phyloP scores from a whole-genome alignment of 2,888 invertebrate species.

The Pimpla rufipes region DNA sequence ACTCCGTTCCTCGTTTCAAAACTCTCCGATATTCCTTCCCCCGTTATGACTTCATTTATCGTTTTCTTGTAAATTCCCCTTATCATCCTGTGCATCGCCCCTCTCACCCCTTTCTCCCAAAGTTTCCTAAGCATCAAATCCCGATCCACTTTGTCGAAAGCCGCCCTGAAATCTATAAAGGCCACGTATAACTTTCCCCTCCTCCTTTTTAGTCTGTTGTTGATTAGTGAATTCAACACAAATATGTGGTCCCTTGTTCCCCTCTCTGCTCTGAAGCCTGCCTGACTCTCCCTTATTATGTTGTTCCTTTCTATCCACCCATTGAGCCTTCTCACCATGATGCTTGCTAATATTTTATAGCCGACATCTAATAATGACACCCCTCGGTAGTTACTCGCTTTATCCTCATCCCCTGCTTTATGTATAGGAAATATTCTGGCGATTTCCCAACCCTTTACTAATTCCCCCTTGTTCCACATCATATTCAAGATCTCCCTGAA shows the following conservation, averaged over 20 bases:
- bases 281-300: neutral
- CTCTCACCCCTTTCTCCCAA: neutral
- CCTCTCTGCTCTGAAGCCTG: neutral
- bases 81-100: neutral
- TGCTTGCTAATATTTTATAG: neutral
- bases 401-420: constrained; percentile 2
- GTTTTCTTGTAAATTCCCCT: neutral
- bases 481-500: neutral
- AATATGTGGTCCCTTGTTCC: neutral
- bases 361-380: neutral
- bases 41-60: neutral
- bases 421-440: neutral
- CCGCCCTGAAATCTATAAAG: neutral
- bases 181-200: neutral
- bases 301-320: neutral
- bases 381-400: neutral
- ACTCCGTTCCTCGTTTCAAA: neutral
- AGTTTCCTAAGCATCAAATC: neutral
- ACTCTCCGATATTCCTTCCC: neutral
- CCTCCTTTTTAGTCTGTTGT: neutral
- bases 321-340: neutral
- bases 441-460: neutral
- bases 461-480: neutral
- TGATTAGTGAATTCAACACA: neutral
- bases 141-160: neutral